These are phyloP conservation scores for Horisme vitalbata DNA, from an alignment of 2,888 invertebrate species.

Conservation along the genomic window DNA sequence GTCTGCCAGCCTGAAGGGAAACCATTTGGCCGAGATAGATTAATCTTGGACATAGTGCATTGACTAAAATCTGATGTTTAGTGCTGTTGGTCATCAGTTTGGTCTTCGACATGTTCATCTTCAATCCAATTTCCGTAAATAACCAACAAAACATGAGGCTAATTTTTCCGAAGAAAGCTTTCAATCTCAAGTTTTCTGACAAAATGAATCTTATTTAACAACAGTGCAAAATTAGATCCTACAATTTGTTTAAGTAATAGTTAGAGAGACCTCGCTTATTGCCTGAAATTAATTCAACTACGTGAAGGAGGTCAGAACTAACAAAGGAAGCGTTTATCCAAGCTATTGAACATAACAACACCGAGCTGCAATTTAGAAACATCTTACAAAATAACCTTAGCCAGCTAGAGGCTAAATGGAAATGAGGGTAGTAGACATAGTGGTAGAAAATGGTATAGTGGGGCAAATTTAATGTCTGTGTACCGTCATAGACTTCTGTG, in stretches of 20 bases:
- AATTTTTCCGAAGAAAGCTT: no score
- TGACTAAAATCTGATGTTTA: no score
- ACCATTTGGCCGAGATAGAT: no score
- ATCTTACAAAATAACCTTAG: conserved; percentile 26
- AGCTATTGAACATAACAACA: conserved; percentile 37
- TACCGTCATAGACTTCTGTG: not conserved
- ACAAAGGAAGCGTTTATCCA: conserved; percentile 22
- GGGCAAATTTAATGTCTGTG: conserved; percentile 38
- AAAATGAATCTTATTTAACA: no score
- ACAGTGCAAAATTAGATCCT: not conserved
- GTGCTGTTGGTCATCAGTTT: no score
- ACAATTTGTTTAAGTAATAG: conserved; percentile 6
- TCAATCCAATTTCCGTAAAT: no score
- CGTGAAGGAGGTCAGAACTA: conserved; percentile 26
- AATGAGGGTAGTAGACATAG: conserved; percentile 30
- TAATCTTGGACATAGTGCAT: no score
- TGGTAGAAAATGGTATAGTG: conserved; percentile 44
- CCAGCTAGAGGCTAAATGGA: conserved; percentile 32
- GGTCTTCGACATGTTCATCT: no score
- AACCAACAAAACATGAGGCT: no score
- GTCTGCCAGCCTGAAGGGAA: no score
- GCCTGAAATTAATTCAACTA: conserved; percentile 28
- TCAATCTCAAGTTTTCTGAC: no score
- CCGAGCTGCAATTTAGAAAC: conserved; percentile 31
- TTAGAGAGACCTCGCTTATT: conserved; percentile 9